Evolutionary conservation across 2,797 vertebrate species (phyloP), one percentile per base, ranked within the genome.

Genomic region (Aeoliscus strigatus): DNA sequence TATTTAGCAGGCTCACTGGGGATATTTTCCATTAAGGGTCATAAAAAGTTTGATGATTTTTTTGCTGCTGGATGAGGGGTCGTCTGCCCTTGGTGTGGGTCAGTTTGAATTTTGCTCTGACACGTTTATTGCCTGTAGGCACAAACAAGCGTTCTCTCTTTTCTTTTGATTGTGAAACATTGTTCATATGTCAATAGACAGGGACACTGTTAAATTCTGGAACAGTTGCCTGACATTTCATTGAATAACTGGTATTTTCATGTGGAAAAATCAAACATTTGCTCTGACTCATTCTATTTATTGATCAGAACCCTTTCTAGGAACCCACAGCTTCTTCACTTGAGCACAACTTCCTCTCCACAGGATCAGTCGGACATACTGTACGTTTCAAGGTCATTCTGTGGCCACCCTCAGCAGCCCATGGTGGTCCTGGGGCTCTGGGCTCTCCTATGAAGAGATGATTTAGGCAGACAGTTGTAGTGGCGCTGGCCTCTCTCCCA

Each of bases 41-140:
- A 87, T 90, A 88, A 89, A 87, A 88, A 88, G 85, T 88, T 86
- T 86, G 83, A 87, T 87, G 86, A 82, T 89, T 86, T 86, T 69
- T 21, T n/a, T n/a, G 80, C 85, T 87, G 77, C 76, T 79, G 82
- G 83, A 81, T 81, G 79, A 79, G 86, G 82, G 77, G 71, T 80
- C 79, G 67, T 82, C 75, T 72, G 77, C 77, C 82, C 78, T 85
- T 74, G 78, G 81, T 84, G 80, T 59, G 69, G 77, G 79, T 89
- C 80, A 83, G 84, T 88, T 86, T 81, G 76, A 78, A 73, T 86
- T 78, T 80, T 66, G 73, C 74, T 65, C 73, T 46, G 47, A 67
- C 75, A 78, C 64, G 68, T 81, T 69, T 73, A 49, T 71, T 62
- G 77, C 83, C 83, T 53, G 31, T 63, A 65, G 81, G 77, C 71